Percentiles rank a stretch among this genome's conserved stretches.
Conservation (phyloP, 1,140 invertebrate genomes). For the Agrilus planipennis region DNA sequence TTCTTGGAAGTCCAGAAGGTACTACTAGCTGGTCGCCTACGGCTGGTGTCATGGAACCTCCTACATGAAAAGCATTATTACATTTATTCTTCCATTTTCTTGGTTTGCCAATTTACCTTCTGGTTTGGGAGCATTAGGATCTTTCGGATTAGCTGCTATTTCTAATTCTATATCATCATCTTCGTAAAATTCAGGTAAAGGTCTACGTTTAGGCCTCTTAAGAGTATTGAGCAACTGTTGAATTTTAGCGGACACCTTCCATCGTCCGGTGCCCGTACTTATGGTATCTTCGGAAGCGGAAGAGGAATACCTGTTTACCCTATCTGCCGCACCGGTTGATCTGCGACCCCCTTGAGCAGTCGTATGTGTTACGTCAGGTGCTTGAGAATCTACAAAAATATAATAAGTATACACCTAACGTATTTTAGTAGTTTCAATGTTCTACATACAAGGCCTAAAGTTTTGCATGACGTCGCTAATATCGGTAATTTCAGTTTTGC, state of each 20-base stretch:
- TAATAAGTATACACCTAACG: neutral
- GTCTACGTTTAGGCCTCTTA: constrained; percentile 91
- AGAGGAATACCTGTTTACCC: constrained; percentile 77
- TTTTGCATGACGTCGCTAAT: constrained; percentile 53
- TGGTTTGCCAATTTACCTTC: constrained; percentile 49
- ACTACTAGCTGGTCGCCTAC: constrained; percentile 87
- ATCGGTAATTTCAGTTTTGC: constrained; percentile 49
- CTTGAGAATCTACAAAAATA: constrained; percentile 51
- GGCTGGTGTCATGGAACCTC: constrained; percentile 84
- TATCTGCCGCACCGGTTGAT: constrained; percentile 58
- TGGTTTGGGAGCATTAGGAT: constrained; percentile 96
- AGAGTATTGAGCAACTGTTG: constrained; percentile 96
- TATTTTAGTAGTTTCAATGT: neutral
- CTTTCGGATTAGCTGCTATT: constrained; percentile 89
- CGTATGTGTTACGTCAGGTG: constrained; percentile 87
- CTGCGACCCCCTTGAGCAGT: constrained; percentile 51
- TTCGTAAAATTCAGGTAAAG: constrained; percentile 96
- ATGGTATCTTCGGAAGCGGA: constrained; percentile 57
- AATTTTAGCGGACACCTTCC: constrained; percentile 97
- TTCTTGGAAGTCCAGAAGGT: constrained; percentile 85
- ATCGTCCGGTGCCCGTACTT: constrained; percentile 64
- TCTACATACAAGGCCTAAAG: constrained; percentile 50
- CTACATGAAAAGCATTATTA: too few relatives aligned
- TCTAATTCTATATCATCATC: constrained; percentile 98
- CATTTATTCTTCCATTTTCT: too few relatives aligned